Evolutionary conservation across 2,888 invertebrate species (phyloP), one percentile per base, ranked within the genome.

Genomic region (Lymantria dispar): DNA sequence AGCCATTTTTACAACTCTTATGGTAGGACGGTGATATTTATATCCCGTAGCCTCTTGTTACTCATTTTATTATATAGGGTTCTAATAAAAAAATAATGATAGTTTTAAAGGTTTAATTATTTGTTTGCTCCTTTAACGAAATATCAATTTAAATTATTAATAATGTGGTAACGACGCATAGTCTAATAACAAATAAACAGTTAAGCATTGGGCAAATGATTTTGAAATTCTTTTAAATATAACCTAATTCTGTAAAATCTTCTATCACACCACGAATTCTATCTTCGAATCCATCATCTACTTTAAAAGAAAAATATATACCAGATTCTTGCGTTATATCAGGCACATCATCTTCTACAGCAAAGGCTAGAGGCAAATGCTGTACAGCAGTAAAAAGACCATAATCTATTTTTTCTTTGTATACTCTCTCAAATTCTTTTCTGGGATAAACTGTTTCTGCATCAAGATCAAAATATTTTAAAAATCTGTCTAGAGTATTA

Each of bases 401-500:
- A 43, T 62, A 73, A 40, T 77, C 74, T 14, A 76, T 43, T 13
- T 71, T 68, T 0, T 74, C 60, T 1, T 52, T 56, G 7, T 62
- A 83, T 1, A 73, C 61, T 12, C 43, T 58, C 9, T 84, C 78
- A 52, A 78, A 84, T 9, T 62, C 64, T 3, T 62, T 46, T 30
- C 52, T 72, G 0, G 80, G 58, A 54, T 73, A 81, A 1, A 76
- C 63, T 2, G 57, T 30, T 8, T 74, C 60, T 0, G 76, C 64
- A 7, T 75, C 64, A 8, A 83, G 62, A 0, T 70, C 53, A 22
- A 83, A 84, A 48, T 76, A 67, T n/a, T 57, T 51, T 0, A 85
- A 54, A 43, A 74, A 80, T 0, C 49, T 54, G 0, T 54, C 58
- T 40, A 85, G 54, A 1, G 68, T 63, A 0, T 74, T 54, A 38